A percentile compares a stretch with the other conserved stretches of the same genome.
These are phyloP conservation scores for Loriculus beryllinus DNA, from an alignment of 2,797 vertebrate species.

Conservation along the genomic window DNA sequence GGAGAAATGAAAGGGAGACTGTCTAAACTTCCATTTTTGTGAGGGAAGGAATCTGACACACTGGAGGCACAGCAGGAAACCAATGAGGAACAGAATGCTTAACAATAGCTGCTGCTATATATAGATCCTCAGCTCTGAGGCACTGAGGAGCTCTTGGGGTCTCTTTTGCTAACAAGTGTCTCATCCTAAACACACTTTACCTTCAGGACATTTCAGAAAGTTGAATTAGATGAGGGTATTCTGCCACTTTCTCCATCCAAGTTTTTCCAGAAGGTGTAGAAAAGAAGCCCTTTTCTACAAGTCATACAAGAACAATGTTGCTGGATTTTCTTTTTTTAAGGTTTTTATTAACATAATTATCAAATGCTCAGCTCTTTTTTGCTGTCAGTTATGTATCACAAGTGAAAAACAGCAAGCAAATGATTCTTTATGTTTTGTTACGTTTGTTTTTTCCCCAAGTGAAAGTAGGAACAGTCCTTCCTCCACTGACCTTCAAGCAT, in stretches of 20 bases:
- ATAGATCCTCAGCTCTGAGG: not conserved
- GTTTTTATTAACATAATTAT: not conserved
- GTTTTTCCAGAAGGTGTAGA: not conserved
- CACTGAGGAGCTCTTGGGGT: not conserved
- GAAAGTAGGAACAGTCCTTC: not conserved
- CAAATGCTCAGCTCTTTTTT: not conserved
- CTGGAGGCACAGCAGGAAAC: slow-evolving; percentile 47
- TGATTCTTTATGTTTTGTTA: not conserved
- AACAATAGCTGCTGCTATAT: not conserved
- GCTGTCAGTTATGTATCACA: not conserved
- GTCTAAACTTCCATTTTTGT: slow-evolving; percentile 16
- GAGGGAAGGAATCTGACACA: not conserved
- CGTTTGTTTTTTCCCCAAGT: not conserved
- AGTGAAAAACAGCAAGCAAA: not conserved
- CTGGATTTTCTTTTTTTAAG: not conserved
- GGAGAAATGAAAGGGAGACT: slow-evolving; percentile 16
- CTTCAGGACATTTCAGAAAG: not conserved
- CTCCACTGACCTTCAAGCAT: not conserved
- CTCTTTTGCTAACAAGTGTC: not conserved
- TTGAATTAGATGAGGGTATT: not conserved
- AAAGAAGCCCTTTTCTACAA: not conserved
- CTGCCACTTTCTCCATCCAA: not conserved
- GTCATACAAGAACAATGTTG: not conserved
- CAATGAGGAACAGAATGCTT: slow-evolving; percentile 34
- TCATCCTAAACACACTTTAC: not conserved